phyloP scores from a whole-genome alignment of 2,797 vertebrate genomes.

The Aplochiton taeniatus region DNA sequence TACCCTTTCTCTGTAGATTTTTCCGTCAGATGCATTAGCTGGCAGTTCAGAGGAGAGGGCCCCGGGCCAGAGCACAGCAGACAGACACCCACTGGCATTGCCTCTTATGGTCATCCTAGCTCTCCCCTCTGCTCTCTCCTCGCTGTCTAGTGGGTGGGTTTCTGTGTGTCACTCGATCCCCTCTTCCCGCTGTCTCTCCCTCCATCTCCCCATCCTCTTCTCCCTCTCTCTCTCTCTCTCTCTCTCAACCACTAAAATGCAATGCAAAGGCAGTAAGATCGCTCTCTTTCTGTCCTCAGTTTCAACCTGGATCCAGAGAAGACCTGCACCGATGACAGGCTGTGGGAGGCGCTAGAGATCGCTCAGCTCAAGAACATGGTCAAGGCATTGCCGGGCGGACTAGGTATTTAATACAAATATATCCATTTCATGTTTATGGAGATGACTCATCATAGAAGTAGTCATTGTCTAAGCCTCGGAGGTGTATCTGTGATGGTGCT shows the following conservation, averaged over 20 bases:
- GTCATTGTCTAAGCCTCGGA: too few relatives aligned
- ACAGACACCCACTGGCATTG: constrained; percentile 29
- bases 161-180: background rate
- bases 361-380: constrained; percentile 98
- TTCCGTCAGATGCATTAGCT: too few relatives aligned
- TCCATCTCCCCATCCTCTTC: constrained; percentile 3
- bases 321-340: constrained; percentile 91
- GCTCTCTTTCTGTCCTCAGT: constrained; percentile 60
- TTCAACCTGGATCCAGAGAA: constrained; percentile 95
- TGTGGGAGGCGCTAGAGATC: constrained; percentile 98
- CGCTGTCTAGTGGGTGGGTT: background rate
- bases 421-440: background rate
- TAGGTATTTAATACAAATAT: constrained; percentile 74
- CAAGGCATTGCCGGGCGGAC: constrained; percentile 89
- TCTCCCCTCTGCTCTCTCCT: background rate
- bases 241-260: too few relatives aligned
- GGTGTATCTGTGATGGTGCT: too few relatives aligned
- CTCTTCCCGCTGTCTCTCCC: constrained; percentile 2
- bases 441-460: too few relatives aligned
- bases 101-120: constrained; percentile 47
- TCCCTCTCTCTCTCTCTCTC: background rate
- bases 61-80: background rate
- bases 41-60: too few relatives aligned
- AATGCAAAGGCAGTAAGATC: too few relatives aligned
- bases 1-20: too few relatives aligned